Conservation (phyloP, 2,888 invertebrate species). For the Scaptomyza reducta region DNA sequence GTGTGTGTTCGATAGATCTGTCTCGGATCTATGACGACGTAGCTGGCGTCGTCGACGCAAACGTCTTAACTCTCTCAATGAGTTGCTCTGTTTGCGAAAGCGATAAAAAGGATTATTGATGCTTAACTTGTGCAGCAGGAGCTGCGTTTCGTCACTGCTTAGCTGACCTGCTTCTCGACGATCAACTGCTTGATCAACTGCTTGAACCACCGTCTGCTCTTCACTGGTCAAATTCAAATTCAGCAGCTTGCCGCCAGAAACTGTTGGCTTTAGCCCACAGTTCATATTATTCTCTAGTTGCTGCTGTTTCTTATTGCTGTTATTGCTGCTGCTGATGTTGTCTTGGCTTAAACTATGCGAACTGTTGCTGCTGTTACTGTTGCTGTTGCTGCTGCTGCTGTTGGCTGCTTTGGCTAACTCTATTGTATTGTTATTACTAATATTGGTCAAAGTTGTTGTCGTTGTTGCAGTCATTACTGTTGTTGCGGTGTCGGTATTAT, state of each 20-base stretch:
- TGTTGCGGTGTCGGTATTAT: constrained; percentile 35
- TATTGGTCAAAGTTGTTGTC: constrained; percentile 64
- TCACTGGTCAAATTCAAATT: constrained; percentile 60
- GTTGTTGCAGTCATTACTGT: constrained; percentile 47
- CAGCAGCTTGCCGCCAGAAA: constrained; percentile 47
- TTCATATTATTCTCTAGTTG: constrained; percentile 68
- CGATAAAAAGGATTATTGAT: constrained; percentile 83
- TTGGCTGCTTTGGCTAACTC: constrained; percentile 35
- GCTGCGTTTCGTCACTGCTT: constrained; percentile 65
- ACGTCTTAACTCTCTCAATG: constrained; percentile 71
- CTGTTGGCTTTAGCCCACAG: constrained; percentile 53
- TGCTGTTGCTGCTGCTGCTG: constrained; percentile 31
- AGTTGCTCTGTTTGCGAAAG: constrained; percentile 82
- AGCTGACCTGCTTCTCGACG: constrained; percentile 20
- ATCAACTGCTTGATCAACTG: constrained; percentile 4
- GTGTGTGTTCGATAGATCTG: constrained; percentile 63
- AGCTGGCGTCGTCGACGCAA: constrained; percentile 50
- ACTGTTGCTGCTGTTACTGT: constrained; percentile 42
- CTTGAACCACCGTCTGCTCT: constrained; percentile 8
- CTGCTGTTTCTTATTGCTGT: constrained; percentile 39
- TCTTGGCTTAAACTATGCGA: constrained; percentile 58
- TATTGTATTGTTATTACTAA: constrained; percentile 56
- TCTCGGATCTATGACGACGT: constrained; percentile 74
- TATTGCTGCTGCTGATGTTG: constrained; percentile 46
- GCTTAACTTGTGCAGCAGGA: constrained; percentile 77